Percentiles rank a stretch among this genome's conserved stretches.
Conservation (phyloP, 2,797 vertebrate genomes). For the Acipenser transmontanus region DNA sequence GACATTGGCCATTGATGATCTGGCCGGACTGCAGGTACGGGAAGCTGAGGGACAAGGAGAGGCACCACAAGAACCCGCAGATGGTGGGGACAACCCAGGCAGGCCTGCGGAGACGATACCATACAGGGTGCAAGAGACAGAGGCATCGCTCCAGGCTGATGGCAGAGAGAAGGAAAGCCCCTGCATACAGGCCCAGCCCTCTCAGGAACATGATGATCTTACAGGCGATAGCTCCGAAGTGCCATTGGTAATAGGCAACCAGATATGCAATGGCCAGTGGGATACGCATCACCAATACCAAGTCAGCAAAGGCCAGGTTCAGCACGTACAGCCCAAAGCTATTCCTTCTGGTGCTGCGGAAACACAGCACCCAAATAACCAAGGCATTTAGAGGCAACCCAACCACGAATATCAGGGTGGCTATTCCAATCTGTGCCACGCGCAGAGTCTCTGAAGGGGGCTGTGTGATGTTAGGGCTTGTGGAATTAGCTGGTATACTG, state of each 20-base stretch:
- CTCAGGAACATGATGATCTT: conserved; percentile 53
- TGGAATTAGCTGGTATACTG: too few relatives aligned
- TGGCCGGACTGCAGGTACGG: conserved; percentile 48
- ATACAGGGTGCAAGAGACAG: conserved; percentile 62
- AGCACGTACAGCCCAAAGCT: conserved; percentile 66
- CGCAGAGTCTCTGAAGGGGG: conserved; percentile 15
- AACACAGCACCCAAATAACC: conserved; percentile 62
- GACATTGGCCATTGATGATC: conserved; percentile 22
- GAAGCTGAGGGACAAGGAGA: conserved; percentile 39
- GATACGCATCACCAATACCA: conserved; percentile 56
- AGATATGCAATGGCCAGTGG: conserved; percentile 59
- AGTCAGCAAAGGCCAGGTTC: conserved; percentile 62
- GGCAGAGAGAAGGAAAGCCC: conserved; percentile 61
- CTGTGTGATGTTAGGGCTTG: background rate
- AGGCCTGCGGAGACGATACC: conserved; percentile 56
- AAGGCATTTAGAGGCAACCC: conserved; percentile 55
- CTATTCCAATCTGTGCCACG: conserved; percentile 43
- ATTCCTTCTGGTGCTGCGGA: conserved; percentile 35
- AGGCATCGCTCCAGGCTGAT: conserved; percentile 65
- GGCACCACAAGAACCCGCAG: conserved; percentile 52
- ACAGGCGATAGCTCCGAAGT: conserved; percentile 43
- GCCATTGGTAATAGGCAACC: conserved; percentile 47
- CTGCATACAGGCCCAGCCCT: conserved; percentile 57
- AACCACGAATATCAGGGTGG: conserved; percentile 52
- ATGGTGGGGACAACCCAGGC: conserved; percentile 57